These are phyloP conservation scores for Galagoides demidoff DNA, from an alignment of 2,797 vertebrate genomes.

Conservation along the genomic window DNA sequence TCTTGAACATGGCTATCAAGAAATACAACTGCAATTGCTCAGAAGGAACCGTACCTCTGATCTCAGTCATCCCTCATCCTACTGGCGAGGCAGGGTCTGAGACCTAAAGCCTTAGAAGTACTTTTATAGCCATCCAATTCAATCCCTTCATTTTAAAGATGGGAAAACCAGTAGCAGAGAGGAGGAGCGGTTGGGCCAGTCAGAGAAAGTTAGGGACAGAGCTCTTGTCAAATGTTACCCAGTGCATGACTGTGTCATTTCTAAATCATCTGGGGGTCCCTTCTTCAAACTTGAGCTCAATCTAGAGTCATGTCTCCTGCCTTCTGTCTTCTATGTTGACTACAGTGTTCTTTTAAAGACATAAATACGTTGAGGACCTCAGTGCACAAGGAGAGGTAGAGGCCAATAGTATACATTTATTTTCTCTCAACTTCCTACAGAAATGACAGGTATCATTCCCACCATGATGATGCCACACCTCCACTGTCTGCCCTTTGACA, in stretches of 20 bases:
- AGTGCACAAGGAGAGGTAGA: rapidly evolving
- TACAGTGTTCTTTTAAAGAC: not conserved
- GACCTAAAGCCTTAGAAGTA: not conserved
- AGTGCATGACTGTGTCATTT: not conserved
- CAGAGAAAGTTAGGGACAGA: not conserved
- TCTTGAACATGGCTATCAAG: not conserved
- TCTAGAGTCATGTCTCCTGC: not conserved
- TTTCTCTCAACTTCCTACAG: not conserved
- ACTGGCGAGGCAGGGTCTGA: not conserved
- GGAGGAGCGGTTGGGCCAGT: not conserved
- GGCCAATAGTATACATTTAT: rapidly evolving
- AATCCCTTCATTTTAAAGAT: not conserved
- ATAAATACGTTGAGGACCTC: rapidly evolving
- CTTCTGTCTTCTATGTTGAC: not conserved
- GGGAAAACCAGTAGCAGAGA: not conserved
- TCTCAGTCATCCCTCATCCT: not conserved
- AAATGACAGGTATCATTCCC: not conserved
- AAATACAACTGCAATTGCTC: not conserved
- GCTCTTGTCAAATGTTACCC: not conserved
- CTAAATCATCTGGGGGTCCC: not conserved
- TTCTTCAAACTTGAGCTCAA: not conserved
- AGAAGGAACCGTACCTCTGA: not conserved
- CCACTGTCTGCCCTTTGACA: not conserved
- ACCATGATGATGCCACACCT: not conserved
- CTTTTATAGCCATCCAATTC: not conserved